Conservation (phyloP, 2,888 invertebrate genomes). For the Acrobasis consociella region DNA sequence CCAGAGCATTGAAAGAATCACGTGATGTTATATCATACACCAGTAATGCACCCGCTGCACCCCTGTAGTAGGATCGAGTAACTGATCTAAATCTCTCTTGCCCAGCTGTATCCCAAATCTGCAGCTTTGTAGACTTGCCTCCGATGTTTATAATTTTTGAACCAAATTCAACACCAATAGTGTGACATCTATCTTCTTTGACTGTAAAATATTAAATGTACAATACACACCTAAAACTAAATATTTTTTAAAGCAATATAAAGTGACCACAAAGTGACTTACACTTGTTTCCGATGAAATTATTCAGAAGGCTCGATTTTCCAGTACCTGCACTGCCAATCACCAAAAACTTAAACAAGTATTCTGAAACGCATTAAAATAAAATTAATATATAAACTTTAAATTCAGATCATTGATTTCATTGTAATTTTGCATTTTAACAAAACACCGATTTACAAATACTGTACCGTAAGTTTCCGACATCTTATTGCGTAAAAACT, state of each 20-base stretch:
- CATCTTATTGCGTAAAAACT: slow-evolving; percentile 35
- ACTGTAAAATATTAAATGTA: slow-evolving; percentile 74
- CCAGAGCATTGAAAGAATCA: slow-evolving; percentile 95
- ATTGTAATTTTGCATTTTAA: too few relatives aligned
- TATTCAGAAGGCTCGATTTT: slow-evolving; percentile 91
- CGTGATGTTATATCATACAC: slow-evolving; percentile 95
- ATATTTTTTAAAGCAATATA: slow-evolving; percentile 1
- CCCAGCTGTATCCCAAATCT: slow-evolving; percentile 96
- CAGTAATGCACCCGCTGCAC: slow-evolving; percentile 95
- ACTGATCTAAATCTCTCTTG: slow-evolving; percentile 99
- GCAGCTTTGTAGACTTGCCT: slow-evolving; percentile 91
- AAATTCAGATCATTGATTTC: too few relatives aligned
- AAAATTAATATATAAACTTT: too few relatives aligned
- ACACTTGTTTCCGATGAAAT: slow-evolving; percentile 94
- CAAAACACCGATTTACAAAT: background rate
- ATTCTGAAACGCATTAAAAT: slow-evolving; percentile 82
- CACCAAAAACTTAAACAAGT: slow-evolving; percentile 92
- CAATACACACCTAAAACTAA: background rate
- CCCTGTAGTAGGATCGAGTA: slow-evolving; percentile 90
- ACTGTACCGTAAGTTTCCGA: slow-evolving; percentile 51
- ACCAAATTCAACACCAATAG: slow-evolving; percentile 94
- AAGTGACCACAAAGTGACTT: slow-evolving; percentile 59
- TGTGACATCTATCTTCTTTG: slow-evolving; percentile 92
- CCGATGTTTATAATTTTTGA: slow-evolving; percentile 92
- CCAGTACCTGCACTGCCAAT: slow-evolving; percentile 93